A percentile compares a stretch with the other conserved stretches of the same genome.
Conservation (phyloP, 2,888 invertebrate species). For the Operophtera brumata region DNA sequence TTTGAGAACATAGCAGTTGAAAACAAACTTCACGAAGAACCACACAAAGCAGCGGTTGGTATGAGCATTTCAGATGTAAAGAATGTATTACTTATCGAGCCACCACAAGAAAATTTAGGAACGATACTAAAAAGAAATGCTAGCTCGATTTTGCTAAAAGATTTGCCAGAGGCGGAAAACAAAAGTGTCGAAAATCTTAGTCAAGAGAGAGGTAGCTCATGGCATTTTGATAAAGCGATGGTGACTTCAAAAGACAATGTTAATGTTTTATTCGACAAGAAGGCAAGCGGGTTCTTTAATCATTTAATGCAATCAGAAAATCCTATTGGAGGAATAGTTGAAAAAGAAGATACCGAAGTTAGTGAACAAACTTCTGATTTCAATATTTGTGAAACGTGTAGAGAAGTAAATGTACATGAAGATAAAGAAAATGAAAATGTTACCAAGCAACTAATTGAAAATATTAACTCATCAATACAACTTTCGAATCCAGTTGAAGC, state of each 20-base stretch:
- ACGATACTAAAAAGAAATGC: slow-evolving; percentile 25
- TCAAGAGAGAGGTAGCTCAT: slow-evolving; percentile 14
- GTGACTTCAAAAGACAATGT: slow-evolving; percentile 18
- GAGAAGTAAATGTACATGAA: slow-evolving; percentile 59
- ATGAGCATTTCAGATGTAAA: slow-evolving; percentile 30
- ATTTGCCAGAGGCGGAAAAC: slow-evolving; percentile 12
- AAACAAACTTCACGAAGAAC: slow-evolving; percentile 19
- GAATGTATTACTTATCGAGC: slow-evolving; percentile 32
- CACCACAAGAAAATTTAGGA: slow-evolving; percentile 28
- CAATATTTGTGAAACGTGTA: slow-evolving; percentile 65
- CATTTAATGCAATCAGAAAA: slow-evolving; percentile 8
- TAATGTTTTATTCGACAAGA: slow-evolving; percentile 19
- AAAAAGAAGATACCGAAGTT: slow-evolving; percentile 18
- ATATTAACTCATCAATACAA: slow-evolving; percentile 67
- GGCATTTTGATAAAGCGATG: slow-evolving; percentile 10
- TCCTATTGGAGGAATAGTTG: slow-evolving; percentile 6
- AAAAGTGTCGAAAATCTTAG: slow-evolving; percentile 11
- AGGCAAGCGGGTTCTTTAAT: slow-evolving; percentile 19
- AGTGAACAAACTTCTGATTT: slow-evolving; percentile 47
- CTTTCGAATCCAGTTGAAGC: slow-evolving; percentile 65
- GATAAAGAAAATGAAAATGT: slow-evolving; percentile 55
- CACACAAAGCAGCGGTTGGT: slow-evolving; percentile 3
- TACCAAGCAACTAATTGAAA: slow-evolving; percentile 66
- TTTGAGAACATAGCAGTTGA: slow-evolving; percentile 38
- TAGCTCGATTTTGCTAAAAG: slow-evolving; percentile 24